Percentiles rank a stretch among this genome's conserved stretches.
Conservation (phyloP, 2,888 invertebrate genomes). For the Yponomeuta plumbellus region DNA sequence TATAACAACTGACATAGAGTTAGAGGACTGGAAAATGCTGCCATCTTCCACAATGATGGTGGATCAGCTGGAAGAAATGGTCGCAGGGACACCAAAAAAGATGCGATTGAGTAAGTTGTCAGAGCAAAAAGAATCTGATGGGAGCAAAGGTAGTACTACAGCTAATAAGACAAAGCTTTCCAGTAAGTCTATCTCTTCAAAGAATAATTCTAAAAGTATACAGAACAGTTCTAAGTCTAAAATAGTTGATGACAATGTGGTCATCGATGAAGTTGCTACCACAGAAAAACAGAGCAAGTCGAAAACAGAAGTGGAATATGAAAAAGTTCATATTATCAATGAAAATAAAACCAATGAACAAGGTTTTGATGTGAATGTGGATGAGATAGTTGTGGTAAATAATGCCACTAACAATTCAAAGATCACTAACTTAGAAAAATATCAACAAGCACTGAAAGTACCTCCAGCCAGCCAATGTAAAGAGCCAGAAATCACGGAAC, state of each 20-base stretch:
- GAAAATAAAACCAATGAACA: not conserved
- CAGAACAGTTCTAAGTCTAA: not conserved
- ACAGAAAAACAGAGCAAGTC: not conserved
- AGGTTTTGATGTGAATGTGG: not conserved
- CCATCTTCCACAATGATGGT: slow-evolving; percentile 70
- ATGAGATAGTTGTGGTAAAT: not conserved
- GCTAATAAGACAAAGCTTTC: slow-evolving; percentile 19
- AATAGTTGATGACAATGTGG: not conserved
- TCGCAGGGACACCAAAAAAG: slow-evolving; percentile 40
- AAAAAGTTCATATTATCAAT: not conserved
- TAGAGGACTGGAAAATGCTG: slow-evolving; percentile 57
- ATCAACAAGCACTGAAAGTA: not conserved
- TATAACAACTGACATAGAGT: slow-evolving; percentile 54
- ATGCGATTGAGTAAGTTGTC: slow-evolving; percentile 40
- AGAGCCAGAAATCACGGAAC: not conserved
- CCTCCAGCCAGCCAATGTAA: not conserved
- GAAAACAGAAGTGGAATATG: not conserved
- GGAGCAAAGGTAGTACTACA: slow-evolving; percentile 16
- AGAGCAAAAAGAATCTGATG: slow-evolving; percentile 36
- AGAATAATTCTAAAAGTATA: slow-evolving; percentile 30
- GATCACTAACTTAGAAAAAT: not conserved
- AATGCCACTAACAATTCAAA: not conserved
- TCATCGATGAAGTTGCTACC: not conserved
- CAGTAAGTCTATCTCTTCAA: slow-evolving; percentile 31
- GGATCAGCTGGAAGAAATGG: slow-evolving; percentile 42